Conservation (phyloP, 2,888 invertebrate species). For the Microctonus aethiopoides region DNA sequence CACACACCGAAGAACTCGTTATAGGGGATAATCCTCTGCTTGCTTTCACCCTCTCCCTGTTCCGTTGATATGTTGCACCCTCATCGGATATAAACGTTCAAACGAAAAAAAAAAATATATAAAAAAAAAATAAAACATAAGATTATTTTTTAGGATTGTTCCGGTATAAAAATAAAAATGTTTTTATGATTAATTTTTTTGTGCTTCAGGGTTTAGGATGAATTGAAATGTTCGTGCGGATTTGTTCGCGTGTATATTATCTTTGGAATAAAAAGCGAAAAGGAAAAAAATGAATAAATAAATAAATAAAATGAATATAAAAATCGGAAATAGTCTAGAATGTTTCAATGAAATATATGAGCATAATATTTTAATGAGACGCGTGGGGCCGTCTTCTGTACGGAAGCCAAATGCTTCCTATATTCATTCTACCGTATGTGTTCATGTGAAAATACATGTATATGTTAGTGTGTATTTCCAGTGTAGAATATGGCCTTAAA, state of each 20-base stretch:
- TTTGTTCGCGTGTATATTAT: neutral
- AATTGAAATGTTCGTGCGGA: neutral
- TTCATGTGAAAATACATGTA: neutral
- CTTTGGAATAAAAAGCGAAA: neutral
- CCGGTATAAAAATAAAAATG: neutral
- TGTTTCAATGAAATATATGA: conserved; percentile 54
- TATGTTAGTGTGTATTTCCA: conserved; percentile 47
- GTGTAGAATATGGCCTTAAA: conserved; percentile 59
- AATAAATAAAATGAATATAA: neutral
- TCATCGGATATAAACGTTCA: neutral
- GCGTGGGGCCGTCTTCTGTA: neutral
- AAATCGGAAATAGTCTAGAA: conserved; percentile 39
- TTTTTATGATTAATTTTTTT: neutral
- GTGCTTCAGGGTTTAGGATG: neutral
- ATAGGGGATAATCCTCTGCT: conserved; percentile 22
- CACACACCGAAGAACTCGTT: conserved; percentile 19
- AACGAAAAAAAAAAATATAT: conserved; percentile 1
- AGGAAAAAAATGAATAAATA: neutral
- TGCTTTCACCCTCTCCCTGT: conserved; percentile 7
- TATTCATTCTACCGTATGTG: neutral
- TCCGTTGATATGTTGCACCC: neutral
- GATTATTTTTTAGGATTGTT: neutral
- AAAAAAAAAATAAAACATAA: neutral
- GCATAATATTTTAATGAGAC: neutral
- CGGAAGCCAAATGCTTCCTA: neutral